Evolutionary conservation across 2,797 vertebrate species (phyloP), one percentile per base, ranked within the genome.

Genomic region (Pteropus rufus): DNA sequence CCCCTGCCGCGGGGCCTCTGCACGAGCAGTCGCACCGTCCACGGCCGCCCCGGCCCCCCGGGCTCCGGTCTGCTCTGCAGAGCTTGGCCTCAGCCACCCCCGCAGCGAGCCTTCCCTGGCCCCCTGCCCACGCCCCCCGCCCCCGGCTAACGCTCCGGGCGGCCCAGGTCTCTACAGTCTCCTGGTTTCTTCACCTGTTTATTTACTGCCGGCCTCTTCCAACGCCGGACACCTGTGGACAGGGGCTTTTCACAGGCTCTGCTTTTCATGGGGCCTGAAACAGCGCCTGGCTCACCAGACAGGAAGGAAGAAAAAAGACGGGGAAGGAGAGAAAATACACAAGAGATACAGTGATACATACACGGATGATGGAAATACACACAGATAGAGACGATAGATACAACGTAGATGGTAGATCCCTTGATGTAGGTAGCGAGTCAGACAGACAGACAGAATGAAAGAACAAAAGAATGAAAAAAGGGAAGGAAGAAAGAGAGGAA

Each of bases 341-440:
- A 2, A 65, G 8, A 54, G 12, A 19, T 15, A 64, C 62, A n/a
- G 12, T 34, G 2, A 18, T 19, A 21, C 36, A 70, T 41, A 10
- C 64, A 21, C 2, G 46, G 5, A 11, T 5, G 39, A 39, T 29
- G 16, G 15, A 3, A 24, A 39, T 8, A 0, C 3, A 15, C 5
- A 7, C 44, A 5, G 56, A 7, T 7, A 29, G 19, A 23, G 36
- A 11, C 3, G 46, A 56, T 19, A 11, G 29, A 31, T 1, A 23
- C 16, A 44, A 5, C 16, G 7, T 12, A 31, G n/a, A 16, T 23
- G 65, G 12, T 0, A 29, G n/a, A 69, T 23, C 8, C 16, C 49
- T 18, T 49, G 31, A 73, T 62, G 36, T 11, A 14, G 65, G 14
- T 10, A 6, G 77, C 10, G 3, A 18, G 23, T 19, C 0, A 39